Evolutionary conservation across 2,888 invertebrate genomes (phyloP).

Genomic region (Drosophila bunnanda): DNA sequence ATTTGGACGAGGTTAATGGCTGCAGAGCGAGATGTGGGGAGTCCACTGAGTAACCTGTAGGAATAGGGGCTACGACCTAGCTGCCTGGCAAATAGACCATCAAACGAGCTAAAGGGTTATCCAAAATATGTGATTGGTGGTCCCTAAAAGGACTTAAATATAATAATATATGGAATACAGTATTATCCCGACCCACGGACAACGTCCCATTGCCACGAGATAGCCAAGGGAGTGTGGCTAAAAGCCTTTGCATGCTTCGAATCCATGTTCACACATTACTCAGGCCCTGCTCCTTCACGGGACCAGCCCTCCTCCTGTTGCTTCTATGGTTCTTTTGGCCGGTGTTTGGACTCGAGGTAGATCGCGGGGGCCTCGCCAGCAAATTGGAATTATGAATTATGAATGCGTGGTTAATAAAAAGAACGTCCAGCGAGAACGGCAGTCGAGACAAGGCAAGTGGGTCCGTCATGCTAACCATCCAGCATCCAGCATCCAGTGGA

Average conservation of each 20-base stretch:
- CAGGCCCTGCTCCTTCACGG: constrained; percentile 47
- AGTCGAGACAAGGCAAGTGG: constrained; percentile 52
- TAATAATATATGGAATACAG: constrained; percentile 20
- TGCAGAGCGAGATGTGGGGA: constrained; percentile 1
- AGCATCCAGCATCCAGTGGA: constrained; percentile 3
- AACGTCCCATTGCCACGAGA: constrained; percentile 4
- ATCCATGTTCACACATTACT: constrained; percentile 78
- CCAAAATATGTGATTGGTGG: constrained; percentile 18
- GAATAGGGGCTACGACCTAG: constrained; percentile 17
- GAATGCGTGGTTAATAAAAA: constrained; percentile 80
- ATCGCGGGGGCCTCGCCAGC: constrained; percentile 64
- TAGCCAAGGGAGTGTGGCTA: constrained; percentile 34
- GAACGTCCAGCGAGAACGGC: constrained; percentile 53
- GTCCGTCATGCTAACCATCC: constrained; percentile 69
- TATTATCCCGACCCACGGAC: background rate
- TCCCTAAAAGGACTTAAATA: background rate
- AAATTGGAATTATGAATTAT: constrained; percentile 83
- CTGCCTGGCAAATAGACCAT: constrained; percentile 21
- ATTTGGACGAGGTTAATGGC: constrained; percentile 73
- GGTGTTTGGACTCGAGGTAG: constrained; percentile 68
- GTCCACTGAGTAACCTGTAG: constrained; percentile 14
- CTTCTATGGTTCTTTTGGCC: constrained; percentile 52
- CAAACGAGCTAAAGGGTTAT: constrained; percentile 6
- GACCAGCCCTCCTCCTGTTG: constrained; percentile 26
- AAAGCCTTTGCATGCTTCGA: constrained; percentile 68